Base-by-base conservation (phyloP, 2,113 vertebrate species). In the Prochilodus magdalenae region DNA sequence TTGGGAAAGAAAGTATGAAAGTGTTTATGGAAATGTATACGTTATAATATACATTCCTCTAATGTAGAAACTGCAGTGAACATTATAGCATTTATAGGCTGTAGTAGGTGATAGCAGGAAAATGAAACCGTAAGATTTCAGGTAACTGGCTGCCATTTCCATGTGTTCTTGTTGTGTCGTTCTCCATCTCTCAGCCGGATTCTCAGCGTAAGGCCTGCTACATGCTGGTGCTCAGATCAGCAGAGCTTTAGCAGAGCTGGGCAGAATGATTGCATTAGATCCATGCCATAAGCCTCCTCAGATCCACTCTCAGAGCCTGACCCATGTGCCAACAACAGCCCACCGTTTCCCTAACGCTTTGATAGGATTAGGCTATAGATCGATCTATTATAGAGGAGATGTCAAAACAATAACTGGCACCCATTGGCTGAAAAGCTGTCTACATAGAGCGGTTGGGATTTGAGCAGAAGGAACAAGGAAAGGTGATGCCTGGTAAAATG, bases 161-260 rank as follows among this genome's bases (percentile, higher is more conserved):
- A 24, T 10, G 40, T 15, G n/a, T n/a, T 59, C 55, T 69, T 33
- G n/a, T 36, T 33, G 59, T 10, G 63, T 71, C 63, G 30, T 51
- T 72, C 36, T 81, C 74, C 69, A 27, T 77, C 49, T 77, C 49
- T 71, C 74, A 77, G 73, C 69, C 26, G 69, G 51, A 71, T 77
- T 77, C n/a, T 77, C 53, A 76, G 73, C 57, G 51, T 60, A 75
- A 27, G 29, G 10, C 4, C 63, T 75, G 63, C 66, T 26, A 75
- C 33, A 82, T 63, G 66, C 66, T 77, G 74, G 15, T 67, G 66
- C 81, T 83, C 81, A 83, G 70, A 83, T 72, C 66, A 65, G 78
- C 16, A 26, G 33, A 73, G 78, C 67, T 75, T 75, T 80, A 33
- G 26, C 72, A 71, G 73, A 75, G 55, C 53, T 71, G 30, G 55